Evolutionary conservation across 2,888 invertebrate genomes (phyloP).

Genomic region (Incurvaria masculella): DNA sequence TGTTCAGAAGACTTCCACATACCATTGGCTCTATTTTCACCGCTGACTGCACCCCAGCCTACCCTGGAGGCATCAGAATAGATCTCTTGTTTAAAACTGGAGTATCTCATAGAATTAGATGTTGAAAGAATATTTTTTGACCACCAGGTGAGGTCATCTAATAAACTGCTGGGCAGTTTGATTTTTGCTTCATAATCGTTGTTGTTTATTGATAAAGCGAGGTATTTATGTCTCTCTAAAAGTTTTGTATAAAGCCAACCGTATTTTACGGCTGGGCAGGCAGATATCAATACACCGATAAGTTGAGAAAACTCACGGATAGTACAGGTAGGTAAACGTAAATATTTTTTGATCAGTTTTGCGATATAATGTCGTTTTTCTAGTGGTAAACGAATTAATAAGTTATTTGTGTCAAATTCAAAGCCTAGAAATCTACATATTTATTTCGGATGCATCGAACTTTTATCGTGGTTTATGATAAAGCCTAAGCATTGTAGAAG

Average conservation of each 20-base stretch:
- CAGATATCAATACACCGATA: neutral
- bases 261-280: constrained; percentile 3
- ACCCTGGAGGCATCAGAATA: constrained; percentile 2
- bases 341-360: no score
- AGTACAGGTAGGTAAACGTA: neutral
- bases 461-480: constrained; percentile 1
- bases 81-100: neutral
- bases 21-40: neutral
- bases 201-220: neutral
- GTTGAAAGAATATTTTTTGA: neutral
- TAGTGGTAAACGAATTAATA: no score
- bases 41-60: neutral
- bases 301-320: constrained; percentile 3
- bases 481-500: constrained; percentile 1
- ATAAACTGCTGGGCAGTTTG: neutral
- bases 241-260: constrained; percentile 4
- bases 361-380: no score
- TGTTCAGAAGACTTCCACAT: neutral
- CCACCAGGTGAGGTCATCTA: constrained; percentile 2
- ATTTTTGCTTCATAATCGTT: constrained; percentile 3
- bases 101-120: neutral
- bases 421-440: constrained; percentile 1
- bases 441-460: neutral
- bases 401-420: neutral
- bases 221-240: constrained; percentile 3